Evolutionary conservation across 1,140 invertebrate species (phyloP).

Genomic region (Metaphire vulgaris): DNA sequence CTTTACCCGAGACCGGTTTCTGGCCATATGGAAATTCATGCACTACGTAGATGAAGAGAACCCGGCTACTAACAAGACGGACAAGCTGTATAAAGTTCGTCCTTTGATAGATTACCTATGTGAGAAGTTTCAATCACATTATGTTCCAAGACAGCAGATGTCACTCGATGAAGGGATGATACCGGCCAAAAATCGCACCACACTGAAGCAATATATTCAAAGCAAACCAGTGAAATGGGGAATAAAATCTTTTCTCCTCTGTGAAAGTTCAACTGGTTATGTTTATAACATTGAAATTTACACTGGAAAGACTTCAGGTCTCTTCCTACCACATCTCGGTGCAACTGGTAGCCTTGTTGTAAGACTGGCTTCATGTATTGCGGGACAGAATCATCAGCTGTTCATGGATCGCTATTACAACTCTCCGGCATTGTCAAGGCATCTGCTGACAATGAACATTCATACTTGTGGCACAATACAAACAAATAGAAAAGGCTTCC

Average conservation of each 20-base stretch:
- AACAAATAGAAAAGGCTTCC: neutral
- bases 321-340: neutral
- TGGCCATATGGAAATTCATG: constrained; percentile 10
- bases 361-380: neutral
- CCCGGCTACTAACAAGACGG: neutral
- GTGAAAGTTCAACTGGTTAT: neutral
- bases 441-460: neutral
- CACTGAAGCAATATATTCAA: neutral
- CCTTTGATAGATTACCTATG: neutral
- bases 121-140: neutral
- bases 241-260: neutral
- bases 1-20: neutral
- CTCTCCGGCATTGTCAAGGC: neutral
- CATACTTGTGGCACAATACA: neutral
- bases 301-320: neutral
- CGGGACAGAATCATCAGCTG: neutral
- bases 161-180: constrained; percentile 19
- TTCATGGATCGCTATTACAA: neutral
- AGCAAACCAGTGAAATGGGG: neutral
- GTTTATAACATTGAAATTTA: neutral
- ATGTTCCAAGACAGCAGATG: neutral
- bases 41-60: constrained; percentile 1
- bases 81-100: constrained; percentile 16
- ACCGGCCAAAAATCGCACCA: neutral
- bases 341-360: neutral